phyloP scores from a whole-genome alignment of 2,888 invertebrate species.

The Parnassius mnemosyne region DNA sequence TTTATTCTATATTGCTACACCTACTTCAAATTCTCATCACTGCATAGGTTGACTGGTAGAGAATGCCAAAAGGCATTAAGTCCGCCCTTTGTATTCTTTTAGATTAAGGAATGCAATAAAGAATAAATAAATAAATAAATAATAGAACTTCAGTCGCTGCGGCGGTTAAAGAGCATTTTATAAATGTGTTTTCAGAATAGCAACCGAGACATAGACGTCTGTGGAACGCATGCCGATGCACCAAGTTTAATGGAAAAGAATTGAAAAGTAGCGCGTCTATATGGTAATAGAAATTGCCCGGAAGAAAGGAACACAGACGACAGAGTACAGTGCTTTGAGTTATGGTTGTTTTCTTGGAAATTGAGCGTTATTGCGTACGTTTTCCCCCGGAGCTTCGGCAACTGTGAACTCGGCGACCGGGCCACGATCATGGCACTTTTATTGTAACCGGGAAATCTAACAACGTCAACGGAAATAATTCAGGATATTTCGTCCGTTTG shows the following conservation, averaged over 20 bases:
- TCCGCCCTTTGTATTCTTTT: too few species aligned
- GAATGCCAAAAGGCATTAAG: too few species aligned
- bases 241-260: constrained; percentile 81
- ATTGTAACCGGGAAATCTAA: constrained; percentile 59
- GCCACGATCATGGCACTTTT: constrained; percentile 45
- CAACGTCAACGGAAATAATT: constrained; percentile 60
- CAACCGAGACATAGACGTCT: constrained; percentile 56
- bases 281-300: constrained; percentile 81
- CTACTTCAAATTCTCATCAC: too few species aligned
- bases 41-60: too few species aligned
- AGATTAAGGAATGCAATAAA: too few species aligned
- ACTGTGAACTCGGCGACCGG: constrained; percentile 37
- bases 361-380: constrained; percentile 74
- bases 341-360: constrained; percentile 77
- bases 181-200: constrained; percentile 76
- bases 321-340: constrained; percentile 74
- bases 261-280: constrained; percentile 80
- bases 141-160: constrained; percentile 65
- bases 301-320: constrained; percentile 77
- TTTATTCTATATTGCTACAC: too few species aligned
- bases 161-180: constrained; percentile 76
- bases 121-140: too few species aligned
- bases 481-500: constrained; percentile 40
- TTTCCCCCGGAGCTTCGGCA: constrained; percentile 52
- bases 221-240: constrained; percentile 74